phyloP scores from a whole-genome alignment of 2,888 invertebrate genomes.

The Himalopsyche anomala region DNA sequence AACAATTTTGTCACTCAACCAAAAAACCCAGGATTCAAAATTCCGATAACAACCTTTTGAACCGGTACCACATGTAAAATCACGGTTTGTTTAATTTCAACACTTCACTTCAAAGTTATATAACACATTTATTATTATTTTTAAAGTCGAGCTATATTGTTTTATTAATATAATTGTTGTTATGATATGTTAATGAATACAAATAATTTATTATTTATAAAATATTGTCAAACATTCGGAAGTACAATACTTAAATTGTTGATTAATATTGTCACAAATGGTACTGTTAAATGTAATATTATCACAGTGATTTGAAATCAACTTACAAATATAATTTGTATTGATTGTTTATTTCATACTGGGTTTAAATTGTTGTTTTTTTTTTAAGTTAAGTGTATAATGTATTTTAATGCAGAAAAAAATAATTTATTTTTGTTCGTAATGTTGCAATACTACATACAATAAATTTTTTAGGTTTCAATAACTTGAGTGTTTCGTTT shows the following conservation, averaged over 20 bases:
- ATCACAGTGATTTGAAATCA: background rate
- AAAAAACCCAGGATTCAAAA: background rate
- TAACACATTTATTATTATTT: background rate
- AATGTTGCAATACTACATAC: background rate
- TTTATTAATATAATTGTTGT: too few species aligned
- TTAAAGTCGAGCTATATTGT: too few species aligned
- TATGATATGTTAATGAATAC: too few species aligned
- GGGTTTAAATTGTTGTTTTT: background rate
- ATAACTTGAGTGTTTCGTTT: background rate
- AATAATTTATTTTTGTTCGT: background rate
- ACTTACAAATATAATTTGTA: background rate
- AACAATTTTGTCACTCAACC: conserved; percentile 4
- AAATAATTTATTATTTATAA: too few species aligned
- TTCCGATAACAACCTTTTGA: background rate
- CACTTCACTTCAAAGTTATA: conserved; percentile 18
- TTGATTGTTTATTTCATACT: background rate
- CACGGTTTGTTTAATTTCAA: background rate
- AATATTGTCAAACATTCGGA: too few species aligned
- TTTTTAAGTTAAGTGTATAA: background rate
- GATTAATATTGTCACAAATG: background rate
- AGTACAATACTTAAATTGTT: background rate
- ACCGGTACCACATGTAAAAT: background rate
- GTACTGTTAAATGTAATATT: background rate
- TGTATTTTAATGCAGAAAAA: background rate
- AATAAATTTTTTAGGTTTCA: background rate